Percentiles rank a stretch among this genome's conserved stretches.
phyloP scores from a whole-genome alignment of 2,113 vertebrate genomes.

The Myodes glareolus region DNA sequence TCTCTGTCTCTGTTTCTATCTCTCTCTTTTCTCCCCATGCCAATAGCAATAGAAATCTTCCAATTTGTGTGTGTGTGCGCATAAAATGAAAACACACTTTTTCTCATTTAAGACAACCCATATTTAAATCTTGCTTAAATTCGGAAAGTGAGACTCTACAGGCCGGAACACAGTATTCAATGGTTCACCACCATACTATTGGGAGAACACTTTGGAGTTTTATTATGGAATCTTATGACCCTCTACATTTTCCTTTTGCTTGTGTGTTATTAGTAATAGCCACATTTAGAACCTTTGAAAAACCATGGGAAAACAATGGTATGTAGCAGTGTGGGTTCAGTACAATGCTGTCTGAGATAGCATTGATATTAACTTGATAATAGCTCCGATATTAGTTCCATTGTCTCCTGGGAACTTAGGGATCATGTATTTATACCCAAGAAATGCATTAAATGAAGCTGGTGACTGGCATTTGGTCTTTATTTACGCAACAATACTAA shows the following conservation, averaged over 20 bases:
- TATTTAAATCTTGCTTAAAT: constrained; percentile 9
- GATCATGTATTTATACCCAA: neutral
- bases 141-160: constrained; percentile 11
- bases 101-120: constrained; percentile 7
- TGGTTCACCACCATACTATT: neutral
- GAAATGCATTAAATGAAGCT: neutral
- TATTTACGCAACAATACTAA: neutral
- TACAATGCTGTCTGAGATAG: neutral
- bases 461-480: neutral
- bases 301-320: neutral
- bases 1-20: too few species aligned
- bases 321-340: neutral
- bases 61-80: neutral
- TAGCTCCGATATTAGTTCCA: neutral
- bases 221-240: neutral
- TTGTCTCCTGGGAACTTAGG: neutral
- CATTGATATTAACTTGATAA: neutral
- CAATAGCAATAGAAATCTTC: neutral
- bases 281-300: neutral
- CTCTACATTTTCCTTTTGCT: neutral
- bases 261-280: constrained; percentile 6
- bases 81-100: neutral
- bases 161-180: neutral
- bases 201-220: neutral
- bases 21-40: too few species aligned